A percentile compares a stretch with the other conserved stretches of the same genome.
phyloP scores from a whole-genome alignment of 2,113 vertebrate genomes.

The Rhinogobius similis region DNA sequence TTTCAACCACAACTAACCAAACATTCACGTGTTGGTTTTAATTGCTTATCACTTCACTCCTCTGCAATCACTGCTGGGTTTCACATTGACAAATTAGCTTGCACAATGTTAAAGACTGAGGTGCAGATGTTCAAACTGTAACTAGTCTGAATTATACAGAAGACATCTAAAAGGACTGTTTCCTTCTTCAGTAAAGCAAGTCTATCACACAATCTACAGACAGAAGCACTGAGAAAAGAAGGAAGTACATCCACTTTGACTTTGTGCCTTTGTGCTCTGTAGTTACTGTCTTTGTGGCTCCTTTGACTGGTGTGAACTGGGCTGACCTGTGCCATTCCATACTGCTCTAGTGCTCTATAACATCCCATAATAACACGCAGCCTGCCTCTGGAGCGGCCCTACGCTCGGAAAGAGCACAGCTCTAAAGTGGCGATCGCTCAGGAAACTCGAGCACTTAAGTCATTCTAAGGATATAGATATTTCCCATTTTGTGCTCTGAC shows the following conservation, averaged over 20 bases:
- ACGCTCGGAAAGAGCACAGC: conserved; percentile 34
- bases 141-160: too few species aligned
- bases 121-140: too few species aligned
- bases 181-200: neutral
- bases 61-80: too few species aligned
- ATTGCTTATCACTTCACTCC: too few species aligned
- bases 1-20: too few species aligned
- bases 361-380: conserved; percentile 46
- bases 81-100: too few species aligned
- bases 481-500: conserved; percentile 69
- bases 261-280: neutral
- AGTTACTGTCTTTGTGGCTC: neutral
- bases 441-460: conserved; percentile 49
- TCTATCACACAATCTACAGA: neutral
- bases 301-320: neutral
- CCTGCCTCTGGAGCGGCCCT: conserved; percentile 22
- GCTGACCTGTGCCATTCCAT: neutral
- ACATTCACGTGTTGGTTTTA: too few species aligned
- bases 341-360: conserved; percentile 18
- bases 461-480: conserved; percentile 64
- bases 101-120: too few species aligned
- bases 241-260: neutral
- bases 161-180: too few species aligned
- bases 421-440: conserved; percentile 45
- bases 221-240: neutral